Percentiles rank a stretch among this genome's conserved stretches.
These are phyloP conservation scores for Cassiopea xamachana DNA, from an alignment of 30 jellyfish, hydroid and myxozoan genomes.

Conservation along the genomic window DNA sequence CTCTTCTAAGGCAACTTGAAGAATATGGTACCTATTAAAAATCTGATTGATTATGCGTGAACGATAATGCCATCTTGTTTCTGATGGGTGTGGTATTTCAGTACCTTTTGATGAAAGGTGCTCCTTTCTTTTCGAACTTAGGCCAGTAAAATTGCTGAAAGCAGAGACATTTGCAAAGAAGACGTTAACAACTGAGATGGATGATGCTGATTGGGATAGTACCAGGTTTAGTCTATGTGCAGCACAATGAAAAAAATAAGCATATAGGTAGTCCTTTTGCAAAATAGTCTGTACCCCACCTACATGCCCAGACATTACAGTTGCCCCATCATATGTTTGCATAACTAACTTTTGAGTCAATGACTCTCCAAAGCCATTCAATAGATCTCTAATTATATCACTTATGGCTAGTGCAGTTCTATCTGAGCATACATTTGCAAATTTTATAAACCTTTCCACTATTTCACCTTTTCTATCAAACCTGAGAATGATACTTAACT, in stretches of 20 bases:
- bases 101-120: constrained; percentile 1
- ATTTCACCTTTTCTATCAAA: constrained; percentile 34
- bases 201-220: constrained; percentile 58
- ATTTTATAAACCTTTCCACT: constrained; percentile 31
- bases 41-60: constrained; percentile 30
- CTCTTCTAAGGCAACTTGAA: constrained; percentile 11
- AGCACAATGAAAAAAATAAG: constrained; percentile 61
- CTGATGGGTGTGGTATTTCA: constrained; percentile 58
- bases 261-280: constrained; percentile 34
- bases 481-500: constrained; percentile 38
- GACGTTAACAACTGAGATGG: constrained; percentile 31
- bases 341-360: constrained; percentile 22
- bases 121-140: constrained; percentile 38
- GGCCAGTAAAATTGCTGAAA: constrained; percentile 43
- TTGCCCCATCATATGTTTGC: constrained; percentile 59
- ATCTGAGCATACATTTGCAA: constrained; percentile 27
- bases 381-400: neutral
- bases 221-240: constrained; percentile 65
- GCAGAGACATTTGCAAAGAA: constrained; percentile 70
- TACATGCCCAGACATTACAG: constrained; percentile 46
- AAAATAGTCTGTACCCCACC: constrained; percentile 35
- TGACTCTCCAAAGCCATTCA: constrained; percentile 23
- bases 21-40: constrained; percentile 1
- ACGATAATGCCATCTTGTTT: constrained; percentile 63
- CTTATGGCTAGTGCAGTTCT: constrained; percentile 45